A percentile compares a stretch with the other conserved stretches of the same genome.
Evolutionary conservation across 92 coral and sea anemone genomes (phyloP).

Genomic region (Galaxea fascicularis): DNA sequence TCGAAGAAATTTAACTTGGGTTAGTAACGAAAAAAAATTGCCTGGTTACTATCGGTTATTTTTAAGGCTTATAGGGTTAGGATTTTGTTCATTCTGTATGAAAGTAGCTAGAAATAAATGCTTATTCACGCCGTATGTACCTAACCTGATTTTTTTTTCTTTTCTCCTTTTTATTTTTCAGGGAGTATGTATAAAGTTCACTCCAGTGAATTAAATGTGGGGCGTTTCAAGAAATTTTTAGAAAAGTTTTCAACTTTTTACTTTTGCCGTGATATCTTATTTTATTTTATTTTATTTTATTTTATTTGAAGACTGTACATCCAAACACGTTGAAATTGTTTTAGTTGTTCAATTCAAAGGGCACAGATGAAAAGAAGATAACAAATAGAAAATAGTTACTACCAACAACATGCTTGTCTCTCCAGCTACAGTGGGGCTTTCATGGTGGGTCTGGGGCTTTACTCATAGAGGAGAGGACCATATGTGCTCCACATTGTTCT

Average conservation of each 20-base stretch:
- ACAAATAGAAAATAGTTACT: not conserved
- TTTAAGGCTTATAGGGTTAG: not conserved
- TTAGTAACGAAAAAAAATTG: too few species aligned
- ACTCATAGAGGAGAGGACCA: too few species aligned
- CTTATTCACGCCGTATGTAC: not conserved
- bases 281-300: not conserved
- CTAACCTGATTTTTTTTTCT: not conserved
- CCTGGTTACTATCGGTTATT: too few species aligned
- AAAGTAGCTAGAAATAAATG: not conserved
- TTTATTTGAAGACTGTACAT: not conserved
- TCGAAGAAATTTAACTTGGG: too few species aligned
- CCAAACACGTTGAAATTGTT: not conserved
- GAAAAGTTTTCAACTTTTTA: too few species aligned
- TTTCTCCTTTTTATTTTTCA: slow-evolving; percentile 16
- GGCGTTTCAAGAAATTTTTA: not conserved
- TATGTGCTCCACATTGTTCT: not conserved
- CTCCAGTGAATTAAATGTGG: not conserved
- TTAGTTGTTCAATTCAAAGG: not conserved
- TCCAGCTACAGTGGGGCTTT: not conserved
- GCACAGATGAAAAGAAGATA: not conserved
- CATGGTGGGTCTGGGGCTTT: not conserved
- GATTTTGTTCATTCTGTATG: not conserved
- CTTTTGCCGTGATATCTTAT: not conserved
- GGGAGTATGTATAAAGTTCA: slow-evolving; percentile 39
- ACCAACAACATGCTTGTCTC: not conserved